These are phyloP conservation scores for Trissoscelio sp. DNA, from an alignment of 2,888 invertebrate genomes.

Conservation along the genomic window DNA sequence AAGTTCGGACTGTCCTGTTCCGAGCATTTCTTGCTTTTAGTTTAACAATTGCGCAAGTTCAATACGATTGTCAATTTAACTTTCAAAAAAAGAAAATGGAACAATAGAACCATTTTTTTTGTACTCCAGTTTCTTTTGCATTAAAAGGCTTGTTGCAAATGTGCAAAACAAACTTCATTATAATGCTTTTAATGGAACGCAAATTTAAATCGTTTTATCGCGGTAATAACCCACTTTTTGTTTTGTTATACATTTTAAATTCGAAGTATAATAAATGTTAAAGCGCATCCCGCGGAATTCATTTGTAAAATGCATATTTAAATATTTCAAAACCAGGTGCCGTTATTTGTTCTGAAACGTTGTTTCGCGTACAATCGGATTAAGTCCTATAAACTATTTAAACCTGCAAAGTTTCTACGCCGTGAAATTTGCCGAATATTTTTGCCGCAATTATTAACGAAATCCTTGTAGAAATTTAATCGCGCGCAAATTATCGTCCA, in stretches of 20 bases:
- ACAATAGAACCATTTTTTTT: neutral
- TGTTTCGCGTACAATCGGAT: neutral
- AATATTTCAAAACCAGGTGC: conserved; percentile 2
- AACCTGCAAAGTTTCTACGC: neutral
- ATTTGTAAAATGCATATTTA: conserved; percentile 8
- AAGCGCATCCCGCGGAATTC: neutral
- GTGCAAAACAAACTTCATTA: conserved; percentile 3
- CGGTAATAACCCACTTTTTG: conserved; percentile 1
- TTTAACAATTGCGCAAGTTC: conserved; percentile 5
- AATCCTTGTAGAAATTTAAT: neutral
- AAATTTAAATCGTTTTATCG: neutral
- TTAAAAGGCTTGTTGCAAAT: neutral
- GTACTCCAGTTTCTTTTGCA: neutral
- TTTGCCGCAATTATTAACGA: neutral
- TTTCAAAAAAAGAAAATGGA: neutral
- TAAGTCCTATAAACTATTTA: conserved; percentile 1
- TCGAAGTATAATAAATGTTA: neutral
- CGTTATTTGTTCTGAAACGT: neutral
- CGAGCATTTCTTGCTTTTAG: conserved; percentile 29
- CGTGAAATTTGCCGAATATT: neutral
- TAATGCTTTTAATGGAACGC: neutral
- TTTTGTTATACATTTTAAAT: conserved; percentile 3
- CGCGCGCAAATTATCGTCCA: neutral
- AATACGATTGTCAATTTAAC: conserved; percentile 22
- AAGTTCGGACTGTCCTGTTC: conserved; percentile 42